phyloP scores from a whole-genome alignment of 2,888 invertebrate species.

The Neoaliturus tenellus region DNA sequence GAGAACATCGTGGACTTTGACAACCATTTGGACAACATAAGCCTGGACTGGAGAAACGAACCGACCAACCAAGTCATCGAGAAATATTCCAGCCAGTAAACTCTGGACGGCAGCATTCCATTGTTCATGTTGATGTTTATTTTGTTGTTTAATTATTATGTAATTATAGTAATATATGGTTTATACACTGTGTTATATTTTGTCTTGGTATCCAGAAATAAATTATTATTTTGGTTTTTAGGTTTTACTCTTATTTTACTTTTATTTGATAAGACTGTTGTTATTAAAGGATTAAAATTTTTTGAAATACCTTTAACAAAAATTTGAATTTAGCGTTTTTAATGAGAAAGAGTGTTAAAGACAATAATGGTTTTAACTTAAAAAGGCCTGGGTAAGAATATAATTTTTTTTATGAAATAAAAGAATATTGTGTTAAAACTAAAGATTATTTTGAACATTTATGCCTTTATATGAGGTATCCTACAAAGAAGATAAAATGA shows the following conservation, averaged over 20 bases:
- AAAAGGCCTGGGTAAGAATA: no score
- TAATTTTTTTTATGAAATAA: no score
- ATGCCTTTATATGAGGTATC: background rate
- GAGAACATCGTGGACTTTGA: constrained; percentile 91
- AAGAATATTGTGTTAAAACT: no score
- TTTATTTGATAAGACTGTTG: background rate
- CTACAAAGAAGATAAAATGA: background rate
- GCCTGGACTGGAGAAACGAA: constrained; percentile 92
- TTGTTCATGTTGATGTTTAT: constrained; percentile 33
- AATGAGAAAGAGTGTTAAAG: background rate
- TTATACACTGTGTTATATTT: constrained; percentile 4
- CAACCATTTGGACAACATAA: constrained; percentile 95
- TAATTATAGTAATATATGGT: constrained; percentile 39
- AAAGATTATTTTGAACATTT: background rate
- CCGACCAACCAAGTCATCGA: constrained; percentile 79
- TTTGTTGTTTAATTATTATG: constrained; percentile 45
- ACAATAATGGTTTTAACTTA: background rate
- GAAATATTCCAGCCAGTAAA: constrained; percentile 62
- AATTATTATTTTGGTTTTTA: background rate
- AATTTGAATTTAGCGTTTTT: background rate
- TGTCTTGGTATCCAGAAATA: constrained; percentile 24
- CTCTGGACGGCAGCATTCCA: constrained; percentile 26
- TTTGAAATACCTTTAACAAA: background rate
- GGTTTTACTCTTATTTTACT: constrained; percentile 12
- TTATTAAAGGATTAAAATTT: background rate